Evolutionary conservation across 2,113 vertebrate genomes (phyloP).

Genomic region (Quiscalus mexicanus): DNA sequence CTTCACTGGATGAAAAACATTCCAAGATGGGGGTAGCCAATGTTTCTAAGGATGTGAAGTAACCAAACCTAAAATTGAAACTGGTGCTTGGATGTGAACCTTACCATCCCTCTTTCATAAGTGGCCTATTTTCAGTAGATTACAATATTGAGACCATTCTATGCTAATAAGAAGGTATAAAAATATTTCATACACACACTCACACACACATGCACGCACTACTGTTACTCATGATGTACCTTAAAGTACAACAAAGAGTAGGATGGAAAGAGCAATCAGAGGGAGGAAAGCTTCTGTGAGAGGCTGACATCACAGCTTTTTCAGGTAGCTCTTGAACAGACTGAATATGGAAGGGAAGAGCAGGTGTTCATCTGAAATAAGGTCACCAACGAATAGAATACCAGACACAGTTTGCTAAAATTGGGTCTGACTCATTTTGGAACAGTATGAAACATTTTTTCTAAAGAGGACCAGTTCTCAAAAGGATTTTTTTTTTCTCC

Average conservation of each 20-base stretch:
- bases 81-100: not conserved
- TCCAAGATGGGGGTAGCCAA: not conserved
- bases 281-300: not conserved
- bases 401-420: conserved; percentile 43
- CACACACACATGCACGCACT: not conserved
- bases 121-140: not conserved
- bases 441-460: conserved; percentile 38
- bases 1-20: not conserved
- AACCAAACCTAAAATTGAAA: not conserved
- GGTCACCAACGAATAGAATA: conserved; percentile 49
- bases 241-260: not conserved
- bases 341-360: conserved; percentile 30
- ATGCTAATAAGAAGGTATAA: not conserved
- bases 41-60: not conserved
- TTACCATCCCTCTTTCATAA: not conserved
- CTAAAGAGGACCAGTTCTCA: not conserved
- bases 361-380: conserved; percentile 56
- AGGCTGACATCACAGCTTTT: conserved; percentile 33
- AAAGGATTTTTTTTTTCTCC: not conserved
- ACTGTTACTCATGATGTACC: not conserved
- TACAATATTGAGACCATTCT: not conserved
- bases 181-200: not conserved
- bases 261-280: not conserved
- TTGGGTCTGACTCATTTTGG: conserved; percentile 54
- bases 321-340: conserved; percentile 33